Percentiles rank a stretch among this genome's conserved stretches.
Conservation (phyloP, 2,797 vertebrate species). For the Sarcophilus harrisii region DNA sequence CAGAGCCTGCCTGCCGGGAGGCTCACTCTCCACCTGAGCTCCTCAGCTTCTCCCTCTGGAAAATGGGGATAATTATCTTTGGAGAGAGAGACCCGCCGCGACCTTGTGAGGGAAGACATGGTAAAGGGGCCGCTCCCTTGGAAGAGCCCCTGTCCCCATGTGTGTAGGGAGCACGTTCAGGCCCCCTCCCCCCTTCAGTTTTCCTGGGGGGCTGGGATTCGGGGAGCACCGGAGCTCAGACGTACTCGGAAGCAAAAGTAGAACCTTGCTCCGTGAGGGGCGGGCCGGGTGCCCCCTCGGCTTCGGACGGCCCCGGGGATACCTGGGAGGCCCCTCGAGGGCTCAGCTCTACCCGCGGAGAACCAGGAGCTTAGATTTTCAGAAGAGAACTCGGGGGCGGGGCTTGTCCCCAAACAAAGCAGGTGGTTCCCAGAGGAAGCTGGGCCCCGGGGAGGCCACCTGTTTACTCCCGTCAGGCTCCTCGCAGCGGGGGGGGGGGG, state of each 20-base stretch:
- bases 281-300: not conserved
- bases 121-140: not conserved
- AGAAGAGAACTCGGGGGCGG: not conserved
- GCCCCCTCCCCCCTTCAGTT: not conserved
- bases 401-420: not conserved
- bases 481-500: not conserved
- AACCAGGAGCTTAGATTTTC: not conserved
- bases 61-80: not conserved
- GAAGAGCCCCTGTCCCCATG: not conserved
- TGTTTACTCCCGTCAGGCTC: not conserved
- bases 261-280: not conserved
- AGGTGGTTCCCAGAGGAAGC: not conserved
- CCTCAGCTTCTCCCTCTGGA: not conserved
- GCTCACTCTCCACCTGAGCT: not conserved
- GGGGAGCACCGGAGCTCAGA: not conserved
- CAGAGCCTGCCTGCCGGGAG: not conserved
- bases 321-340: not conserved
- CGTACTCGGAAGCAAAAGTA: too few species aligned
- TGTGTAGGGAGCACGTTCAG: not conserved
- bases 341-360: not conserved
- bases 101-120: not conserved
- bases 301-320: too few species aligned
- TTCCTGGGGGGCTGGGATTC: not conserved
- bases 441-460: not conserved
- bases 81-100: not conserved